A percentile compares a stretch with the other conserved stretches of the same genome.
Evolutionary conservation across 2,888 invertebrate genomes (phyloP).

Genomic region (Ophion costatus): DNA sequence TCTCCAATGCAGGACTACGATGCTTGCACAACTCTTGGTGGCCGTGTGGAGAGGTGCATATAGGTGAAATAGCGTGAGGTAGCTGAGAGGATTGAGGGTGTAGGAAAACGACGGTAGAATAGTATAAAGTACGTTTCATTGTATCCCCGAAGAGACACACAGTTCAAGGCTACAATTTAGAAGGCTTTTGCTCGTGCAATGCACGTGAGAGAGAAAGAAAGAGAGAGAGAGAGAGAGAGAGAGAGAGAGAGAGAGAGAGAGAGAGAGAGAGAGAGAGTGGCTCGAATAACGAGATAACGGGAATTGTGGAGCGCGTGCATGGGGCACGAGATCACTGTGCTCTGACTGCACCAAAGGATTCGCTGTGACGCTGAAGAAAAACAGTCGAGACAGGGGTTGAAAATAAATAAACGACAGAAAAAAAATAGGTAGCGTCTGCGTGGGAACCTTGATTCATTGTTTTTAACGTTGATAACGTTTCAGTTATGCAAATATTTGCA

Average conservation of each 20-base stretch:
- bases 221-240: conserved; percentile 22
- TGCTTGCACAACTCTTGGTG: conserved; percentile 43
- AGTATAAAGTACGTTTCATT: conserved; percentile 62
- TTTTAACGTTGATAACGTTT: conserved; percentile 7
- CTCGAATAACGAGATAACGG: conserved; percentile 62
- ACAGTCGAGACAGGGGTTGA: neutral
- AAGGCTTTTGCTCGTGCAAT: conserved; percentile 37
- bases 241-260: conserved; percentile 27
- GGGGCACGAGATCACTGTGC: conserved; percentile 32
- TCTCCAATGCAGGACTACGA: conserved; percentile 22
- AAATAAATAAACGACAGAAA: conserved; percentile 17
- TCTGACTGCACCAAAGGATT: conserved; percentile 7
- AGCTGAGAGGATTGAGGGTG: conserved; percentile 10
- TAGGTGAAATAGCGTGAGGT: neutral
- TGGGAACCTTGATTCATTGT: conserved; percentile 35
- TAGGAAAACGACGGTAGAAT: conserved; percentile 24
- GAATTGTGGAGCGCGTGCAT: conserved; percentile 49
- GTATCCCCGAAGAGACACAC: conserved; percentile 54
- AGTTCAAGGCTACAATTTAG: conserved; percentile 64
- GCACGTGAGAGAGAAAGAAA: conserved; percentile 29
- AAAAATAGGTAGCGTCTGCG: conserved; percentile 2
- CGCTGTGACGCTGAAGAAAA: conserved; percentile 3
- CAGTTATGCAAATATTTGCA: conserved; percentile 35
- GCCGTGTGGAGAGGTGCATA: conserved; percentile 11
- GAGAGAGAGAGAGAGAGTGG: conserved; percentile 15